phyloP scores from a whole-genome alignment of 2,888 invertebrate genomes.

The Geotrupes spiniger region DNA sequence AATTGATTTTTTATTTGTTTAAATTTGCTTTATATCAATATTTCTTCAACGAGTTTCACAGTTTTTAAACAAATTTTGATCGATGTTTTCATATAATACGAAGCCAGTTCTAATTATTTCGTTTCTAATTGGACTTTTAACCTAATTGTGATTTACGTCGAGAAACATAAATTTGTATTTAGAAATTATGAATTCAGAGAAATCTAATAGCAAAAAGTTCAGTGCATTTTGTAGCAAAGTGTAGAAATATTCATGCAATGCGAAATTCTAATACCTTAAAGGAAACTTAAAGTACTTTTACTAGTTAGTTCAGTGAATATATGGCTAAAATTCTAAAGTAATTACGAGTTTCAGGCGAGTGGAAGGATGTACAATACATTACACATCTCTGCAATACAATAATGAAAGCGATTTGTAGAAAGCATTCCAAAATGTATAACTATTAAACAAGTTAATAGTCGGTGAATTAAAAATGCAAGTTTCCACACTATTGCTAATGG shows the following conservation, averaged over 20 bases:
- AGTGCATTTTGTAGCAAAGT: no score
- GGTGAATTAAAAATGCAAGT: slow-evolving; percentile 6
- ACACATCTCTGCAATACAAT: slow-evolving; percentile 15
- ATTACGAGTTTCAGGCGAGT: slow-evolving; percentile 27
- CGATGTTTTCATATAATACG: no score
- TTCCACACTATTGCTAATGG: slow-evolving; percentile 6
- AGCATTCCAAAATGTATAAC: slow-evolving; percentile 13
- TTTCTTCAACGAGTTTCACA: no score
- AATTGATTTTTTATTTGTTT: no score
- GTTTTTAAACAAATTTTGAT: no score
- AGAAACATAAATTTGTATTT: no score
- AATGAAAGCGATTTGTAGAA: slow-evolving; percentile 13
- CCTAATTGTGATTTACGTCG: no score
- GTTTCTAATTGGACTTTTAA: no score
- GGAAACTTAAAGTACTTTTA: slow-evolving; percentile 20
- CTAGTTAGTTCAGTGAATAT: slow-evolving; percentile 23
- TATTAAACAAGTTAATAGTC: slow-evolving; percentile 15
- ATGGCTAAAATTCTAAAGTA: slow-evolving; percentile 27
- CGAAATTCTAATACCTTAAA: slow-evolving; percentile 19
- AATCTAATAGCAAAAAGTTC: no score
- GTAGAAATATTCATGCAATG: slow-evolving; percentile 7
- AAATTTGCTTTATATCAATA: no score
- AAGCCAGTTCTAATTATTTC: no score
- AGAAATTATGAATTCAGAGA: no score
- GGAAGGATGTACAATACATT: slow-evolving; percentile 20